These are phyloP conservation scores for Scaeva pyrastri DNA, from an alignment of 2,888 invertebrate species.

Conservation along the genomic window DNA sequence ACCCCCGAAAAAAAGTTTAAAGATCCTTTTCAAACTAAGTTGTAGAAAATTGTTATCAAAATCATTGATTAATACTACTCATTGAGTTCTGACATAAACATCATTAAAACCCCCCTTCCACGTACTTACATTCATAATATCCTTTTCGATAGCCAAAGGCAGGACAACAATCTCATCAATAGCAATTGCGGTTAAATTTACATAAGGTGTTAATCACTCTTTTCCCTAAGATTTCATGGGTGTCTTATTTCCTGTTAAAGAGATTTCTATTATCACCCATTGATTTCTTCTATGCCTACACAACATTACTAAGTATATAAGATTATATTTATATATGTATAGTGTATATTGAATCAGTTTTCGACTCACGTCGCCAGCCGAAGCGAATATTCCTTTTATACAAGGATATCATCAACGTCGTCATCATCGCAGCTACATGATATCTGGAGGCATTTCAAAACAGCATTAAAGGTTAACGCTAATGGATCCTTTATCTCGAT, in stretches of 20 bases:
- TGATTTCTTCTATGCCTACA: slow-evolving; percentile 27
- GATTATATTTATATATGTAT: not conserved
- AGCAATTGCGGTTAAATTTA: not conserved
- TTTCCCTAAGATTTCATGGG: not conserved
- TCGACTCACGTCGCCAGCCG: slow-evolving; percentile 21
- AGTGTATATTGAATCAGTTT: slow-evolving; percentile 1
- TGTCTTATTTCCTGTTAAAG: slow-evolving; percentile 29
- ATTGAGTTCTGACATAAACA: slow-evolving; percentile 3
- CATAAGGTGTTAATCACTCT: slow-evolving; percentile 31
- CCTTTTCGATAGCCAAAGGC: not conserved
- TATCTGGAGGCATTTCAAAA: slow-evolving; percentile 3
- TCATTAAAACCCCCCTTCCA: not conserved
- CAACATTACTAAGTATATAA: not conserved
- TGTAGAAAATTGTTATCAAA: not conserved
- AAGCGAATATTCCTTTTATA: slow-evolving; percentile 6
- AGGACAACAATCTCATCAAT: not conserved
- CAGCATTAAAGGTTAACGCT: slow-evolving; percentile 27
- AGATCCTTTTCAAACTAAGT: not conserved
- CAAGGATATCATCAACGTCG: slow-evolving; percentile 25
- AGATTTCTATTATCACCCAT: slow-evolving; percentile 28
- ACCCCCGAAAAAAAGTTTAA: no score
- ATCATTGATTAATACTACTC: not conserved
- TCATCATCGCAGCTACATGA: not conserved
- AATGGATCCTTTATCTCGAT: slow-evolving; percentile 33
- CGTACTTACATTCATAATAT: not conserved